phyloP scores from a whole-genome alignment of 1,140 invertebrate species.

The Aethina tumida region DNA sequence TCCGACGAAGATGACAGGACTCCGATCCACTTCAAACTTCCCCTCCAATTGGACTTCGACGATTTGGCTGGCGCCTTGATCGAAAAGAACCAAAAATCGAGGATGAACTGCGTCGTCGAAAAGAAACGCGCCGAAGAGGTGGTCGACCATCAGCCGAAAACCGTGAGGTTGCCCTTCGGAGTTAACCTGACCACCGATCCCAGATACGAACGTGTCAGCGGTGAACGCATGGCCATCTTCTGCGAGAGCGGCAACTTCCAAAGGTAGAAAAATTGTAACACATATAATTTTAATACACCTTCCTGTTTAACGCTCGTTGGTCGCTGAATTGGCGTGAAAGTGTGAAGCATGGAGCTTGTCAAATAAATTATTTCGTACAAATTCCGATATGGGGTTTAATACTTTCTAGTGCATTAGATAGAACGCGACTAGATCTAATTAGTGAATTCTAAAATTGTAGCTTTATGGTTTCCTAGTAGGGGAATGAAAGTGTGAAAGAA shows the following conservation, averaged over 20 bases:
- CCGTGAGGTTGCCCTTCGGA: conserved; percentile 52
- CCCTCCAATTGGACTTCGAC: conserved; percentile 68
- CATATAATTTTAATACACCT: conserved; percentile 1
- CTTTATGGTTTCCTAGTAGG: too few species aligned
- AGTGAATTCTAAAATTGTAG: too few species aligned
- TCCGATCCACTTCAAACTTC: conserved; percentile 62
- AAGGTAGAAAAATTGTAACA: conserved; percentile 35
- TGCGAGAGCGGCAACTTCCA: conserved; percentile 68
- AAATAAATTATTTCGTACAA: too few species aligned
- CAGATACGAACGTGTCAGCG: conserved; percentile 59
- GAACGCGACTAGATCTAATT: too few species aligned
- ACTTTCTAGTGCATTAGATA: too few species aligned
- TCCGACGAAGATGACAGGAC: conserved; percentile 44
- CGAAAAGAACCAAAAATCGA: conserved; percentile 61
- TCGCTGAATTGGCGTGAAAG: too few species aligned
- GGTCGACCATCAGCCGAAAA: conserved; percentile 62
- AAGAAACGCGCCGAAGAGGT: conserved; percentile 71
- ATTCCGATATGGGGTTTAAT: too few species aligned
- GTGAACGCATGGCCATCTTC: conserved; percentile 76
- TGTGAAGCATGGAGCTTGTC: too few species aligned
- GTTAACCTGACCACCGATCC: conserved; percentile 63
- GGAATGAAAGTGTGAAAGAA: too few species aligned
- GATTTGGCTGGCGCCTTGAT: conserved; percentile 65
- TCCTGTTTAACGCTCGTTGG: too few species aligned
- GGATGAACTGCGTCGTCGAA: conserved; percentile 83